Conservation (phyloP, 2,113 vertebrate species). For the Otus sunia region DNA sequence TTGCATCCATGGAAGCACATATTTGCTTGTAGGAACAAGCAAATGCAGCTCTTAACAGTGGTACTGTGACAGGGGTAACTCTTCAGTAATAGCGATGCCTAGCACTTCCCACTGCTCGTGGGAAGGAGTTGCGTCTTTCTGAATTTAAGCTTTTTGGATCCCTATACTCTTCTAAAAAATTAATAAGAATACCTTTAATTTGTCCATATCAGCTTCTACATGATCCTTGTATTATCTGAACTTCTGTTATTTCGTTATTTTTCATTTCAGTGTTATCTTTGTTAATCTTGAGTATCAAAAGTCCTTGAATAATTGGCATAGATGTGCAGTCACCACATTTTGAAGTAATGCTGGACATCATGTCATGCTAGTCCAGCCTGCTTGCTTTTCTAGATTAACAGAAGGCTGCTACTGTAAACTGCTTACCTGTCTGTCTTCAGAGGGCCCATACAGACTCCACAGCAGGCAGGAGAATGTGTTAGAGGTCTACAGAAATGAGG, state of each 20-base stretch:
- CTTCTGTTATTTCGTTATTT: background rate
- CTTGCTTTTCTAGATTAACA: background rate
- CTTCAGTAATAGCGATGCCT: background rate
- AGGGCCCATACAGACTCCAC: accelerated
- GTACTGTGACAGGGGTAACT: background rate
- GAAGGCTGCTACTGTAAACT: background rate
- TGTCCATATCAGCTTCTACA: background rate
- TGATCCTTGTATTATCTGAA: background rate
- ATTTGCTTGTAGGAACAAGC: background rate
- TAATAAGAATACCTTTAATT: background rate
- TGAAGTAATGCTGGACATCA: background rate
- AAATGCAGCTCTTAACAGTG: background rate
- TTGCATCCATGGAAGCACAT: background rate
- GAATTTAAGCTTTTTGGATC: background rate
- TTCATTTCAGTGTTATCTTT: background rate
- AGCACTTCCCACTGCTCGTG: background rate
- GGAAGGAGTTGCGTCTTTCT: background rate
- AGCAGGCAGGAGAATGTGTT: background rate
- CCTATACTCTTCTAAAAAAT: background rate
- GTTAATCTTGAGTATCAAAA: background rate
- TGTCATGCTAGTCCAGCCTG: background rate
- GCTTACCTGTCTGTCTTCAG: background rate
- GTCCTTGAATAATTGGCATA: background rate
- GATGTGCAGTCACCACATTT: background rate
- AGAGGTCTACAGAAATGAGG: background rate